Conservation (phyloP, 92 coral and sea anemone species). For the Virgularia gustaviana region DNA sequence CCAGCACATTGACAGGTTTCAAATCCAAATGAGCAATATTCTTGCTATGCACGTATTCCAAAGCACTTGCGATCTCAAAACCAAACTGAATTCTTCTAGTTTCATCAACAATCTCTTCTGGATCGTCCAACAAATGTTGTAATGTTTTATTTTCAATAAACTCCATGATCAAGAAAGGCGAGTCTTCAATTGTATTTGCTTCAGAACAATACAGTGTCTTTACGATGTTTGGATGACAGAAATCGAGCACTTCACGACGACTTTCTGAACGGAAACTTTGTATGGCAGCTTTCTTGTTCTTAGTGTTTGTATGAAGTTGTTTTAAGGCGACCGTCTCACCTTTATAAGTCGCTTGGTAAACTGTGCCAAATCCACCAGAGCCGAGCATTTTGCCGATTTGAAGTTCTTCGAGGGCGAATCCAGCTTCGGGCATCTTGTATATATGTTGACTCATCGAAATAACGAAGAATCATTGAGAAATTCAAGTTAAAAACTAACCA, state of each 20-base stretch:
- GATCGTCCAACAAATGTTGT: constrained; percentile 76
- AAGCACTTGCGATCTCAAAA: constrained; percentile 65
- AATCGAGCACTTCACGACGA: constrained; percentile 68
- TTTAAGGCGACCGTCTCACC: constrained; percentile 73
- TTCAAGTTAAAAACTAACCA: neutral
- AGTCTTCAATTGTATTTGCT: constrained; percentile 69
- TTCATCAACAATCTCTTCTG: constrained; percentile 69
- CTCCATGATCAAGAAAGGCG: constrained; percentile 91
- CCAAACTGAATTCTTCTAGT: constrained; percentile 61
- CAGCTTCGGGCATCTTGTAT: constrained; percentile 34
- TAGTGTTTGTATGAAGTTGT: constrained; percentile 85
- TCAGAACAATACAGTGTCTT: constrained; percentile 60
- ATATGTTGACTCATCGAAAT: neutral
- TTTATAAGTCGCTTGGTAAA: constrained; percentile 74
- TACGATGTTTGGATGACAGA: constrained; percentile 82
- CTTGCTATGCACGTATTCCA: constrained; percentile 69
- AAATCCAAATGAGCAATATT: constrained; percentile 87
- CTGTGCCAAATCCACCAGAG: constrained; percentile 91
- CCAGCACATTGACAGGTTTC: constrained; percentile 79
- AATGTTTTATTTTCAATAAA: constrained; percentile 73
- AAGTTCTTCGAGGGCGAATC: constrained; percentile 65
- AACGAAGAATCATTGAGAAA: constrained; percentile 32
- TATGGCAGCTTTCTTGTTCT: constrained; percentile 94
- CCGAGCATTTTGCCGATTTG: constrained; percentile 62
- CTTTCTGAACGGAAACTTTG: constrained; percentile 88